Conservation (phyloP, 2,888 invertebrate genomes). For the Agrenia bidenticulata region DNA sequence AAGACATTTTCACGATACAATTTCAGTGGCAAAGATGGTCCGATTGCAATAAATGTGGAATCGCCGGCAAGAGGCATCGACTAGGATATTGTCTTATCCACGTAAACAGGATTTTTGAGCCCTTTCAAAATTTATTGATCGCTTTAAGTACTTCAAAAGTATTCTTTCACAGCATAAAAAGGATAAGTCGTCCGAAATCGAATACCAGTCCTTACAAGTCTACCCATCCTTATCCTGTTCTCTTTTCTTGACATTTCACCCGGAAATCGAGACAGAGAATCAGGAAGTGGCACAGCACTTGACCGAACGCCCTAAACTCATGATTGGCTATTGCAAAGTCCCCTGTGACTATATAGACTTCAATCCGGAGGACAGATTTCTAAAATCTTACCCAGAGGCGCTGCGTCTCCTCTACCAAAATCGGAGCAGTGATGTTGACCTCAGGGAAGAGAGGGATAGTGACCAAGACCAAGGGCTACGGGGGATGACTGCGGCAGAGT, state of each 20-base stretch:
- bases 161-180: no score
- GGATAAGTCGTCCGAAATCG: background rate
- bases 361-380: background rate
- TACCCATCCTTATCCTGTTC: constrained; percentile 2
- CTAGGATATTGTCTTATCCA: background rate
- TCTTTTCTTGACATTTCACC: background rate
- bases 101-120: no score
- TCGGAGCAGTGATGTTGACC: background rate
- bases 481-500: background rate
- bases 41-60: constrained; percentile 5
- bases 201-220: background rate
- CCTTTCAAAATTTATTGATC: no score
- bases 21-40: background rate
- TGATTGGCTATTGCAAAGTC: background rate
- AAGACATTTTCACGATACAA: background rate
- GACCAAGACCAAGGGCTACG: background rate
- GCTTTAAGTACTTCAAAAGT: no score
- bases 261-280: background rate
- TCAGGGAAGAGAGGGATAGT: background rate
- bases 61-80: background rate
- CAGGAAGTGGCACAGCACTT: background rate
- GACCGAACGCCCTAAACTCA: background rate
- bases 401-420: background rate
- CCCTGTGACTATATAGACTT: background rate
- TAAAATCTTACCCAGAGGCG: background rate